Evolutionary conservation across 1,140 invertebrate genomes (phyloP).

Genomic region (Lordiphosa stackelbergi): DNA sequence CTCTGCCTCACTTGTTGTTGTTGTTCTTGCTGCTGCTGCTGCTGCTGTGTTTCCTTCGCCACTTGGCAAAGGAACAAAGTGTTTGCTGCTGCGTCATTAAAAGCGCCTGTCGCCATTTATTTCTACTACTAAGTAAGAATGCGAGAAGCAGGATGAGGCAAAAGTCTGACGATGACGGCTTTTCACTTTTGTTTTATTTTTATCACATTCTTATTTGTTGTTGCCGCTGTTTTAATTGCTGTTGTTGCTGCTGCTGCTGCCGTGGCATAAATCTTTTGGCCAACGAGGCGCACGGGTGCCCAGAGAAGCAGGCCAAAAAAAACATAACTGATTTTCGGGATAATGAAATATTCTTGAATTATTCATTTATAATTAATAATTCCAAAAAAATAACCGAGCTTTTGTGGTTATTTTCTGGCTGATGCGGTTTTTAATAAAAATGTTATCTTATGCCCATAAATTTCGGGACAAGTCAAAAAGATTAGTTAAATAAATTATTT

Average conservation of each 20-base stretch:
- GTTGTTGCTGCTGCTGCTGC: slow-evolving; percentile 27
- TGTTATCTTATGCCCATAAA: too few species aligned
- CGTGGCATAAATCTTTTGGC: slow-evolving; percentile 13
- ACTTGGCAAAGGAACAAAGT: slow-evolving; percentile 50
- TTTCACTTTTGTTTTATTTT: slow-evolving; percentile 64
- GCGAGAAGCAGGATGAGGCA: background rate
- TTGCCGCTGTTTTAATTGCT: slow-evolving; percentile 55
- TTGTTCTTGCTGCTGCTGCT: background rate
- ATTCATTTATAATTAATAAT: slow-evolving; percentile 5
- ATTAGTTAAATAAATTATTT: too few species aligned
- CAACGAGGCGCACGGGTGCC: slow-evolving; percentile 13
- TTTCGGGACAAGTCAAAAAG: too few species aligned
- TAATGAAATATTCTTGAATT: slow-evolving; percentile 12
- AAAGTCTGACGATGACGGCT: slow-evolving; percentile 11
- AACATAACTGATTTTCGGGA: slow-evolving; percentile 4
- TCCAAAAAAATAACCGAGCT: background rate
- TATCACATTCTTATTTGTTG: slow-evolving; percentile 55
- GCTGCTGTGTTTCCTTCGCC: too few species aligned
- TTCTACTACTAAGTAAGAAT: slow-evolving; percentile 22
- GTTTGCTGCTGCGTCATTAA: slow-evolving; percentile 70
- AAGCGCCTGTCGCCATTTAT: slow-evolving; percentile 56
- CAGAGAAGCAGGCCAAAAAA: background rate
- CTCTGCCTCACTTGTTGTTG: background rate
- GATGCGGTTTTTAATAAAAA: too few species aligned
- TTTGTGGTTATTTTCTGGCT: too few species aligned